Conservation (phyloP, 2,797 vertebrate species). For the Cyprinella venusta region DNA sequence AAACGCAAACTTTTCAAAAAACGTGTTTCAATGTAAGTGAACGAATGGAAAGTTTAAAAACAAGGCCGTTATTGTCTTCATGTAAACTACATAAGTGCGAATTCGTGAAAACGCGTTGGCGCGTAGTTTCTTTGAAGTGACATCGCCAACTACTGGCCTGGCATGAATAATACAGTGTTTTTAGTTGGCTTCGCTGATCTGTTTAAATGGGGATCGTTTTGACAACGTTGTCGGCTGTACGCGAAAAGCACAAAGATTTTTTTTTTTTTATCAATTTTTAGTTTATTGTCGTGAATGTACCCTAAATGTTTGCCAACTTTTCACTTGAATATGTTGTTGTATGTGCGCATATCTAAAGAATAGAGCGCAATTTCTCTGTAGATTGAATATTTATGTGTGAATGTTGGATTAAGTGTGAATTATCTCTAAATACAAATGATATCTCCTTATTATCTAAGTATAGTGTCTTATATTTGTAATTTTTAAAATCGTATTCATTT, state of each 20-base stretch:
- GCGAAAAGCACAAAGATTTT: not conserved
- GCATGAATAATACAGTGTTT: not conserved
- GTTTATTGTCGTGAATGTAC: not conserved
- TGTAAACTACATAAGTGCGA: not conserved
- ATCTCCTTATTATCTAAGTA: not conserved
- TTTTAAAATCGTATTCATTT: not conserved
- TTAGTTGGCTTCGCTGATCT: not conserved
- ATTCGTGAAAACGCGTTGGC: not conserved
- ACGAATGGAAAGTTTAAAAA: not conserved
- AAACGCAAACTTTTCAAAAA: not conserved
- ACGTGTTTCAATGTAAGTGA: not conserved
- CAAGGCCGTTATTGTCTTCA: not conserved
- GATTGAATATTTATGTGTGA: not conserved
- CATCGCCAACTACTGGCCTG: not conserved
- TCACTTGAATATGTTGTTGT: not conserved
- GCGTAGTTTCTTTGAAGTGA: not conserved
- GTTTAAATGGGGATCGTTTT: not conserved
- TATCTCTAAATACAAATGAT: not conserved
- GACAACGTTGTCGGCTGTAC: not conserved
- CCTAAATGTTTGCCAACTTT: not conserved
- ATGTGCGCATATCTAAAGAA: not conserved
- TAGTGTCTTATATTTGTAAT: not conserved
- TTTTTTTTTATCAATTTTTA: not conserved
- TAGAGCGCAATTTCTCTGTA: not conserved
- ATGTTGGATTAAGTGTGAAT: not conserved